A percentile compares a stretch with the other conserved stretches of the same genome.
These are phyloP conservation scores for Pseudobourletiella spinata DNA, from an alignment of 1,140 invertebrate species.

Conservation along the genomic window DNA sequence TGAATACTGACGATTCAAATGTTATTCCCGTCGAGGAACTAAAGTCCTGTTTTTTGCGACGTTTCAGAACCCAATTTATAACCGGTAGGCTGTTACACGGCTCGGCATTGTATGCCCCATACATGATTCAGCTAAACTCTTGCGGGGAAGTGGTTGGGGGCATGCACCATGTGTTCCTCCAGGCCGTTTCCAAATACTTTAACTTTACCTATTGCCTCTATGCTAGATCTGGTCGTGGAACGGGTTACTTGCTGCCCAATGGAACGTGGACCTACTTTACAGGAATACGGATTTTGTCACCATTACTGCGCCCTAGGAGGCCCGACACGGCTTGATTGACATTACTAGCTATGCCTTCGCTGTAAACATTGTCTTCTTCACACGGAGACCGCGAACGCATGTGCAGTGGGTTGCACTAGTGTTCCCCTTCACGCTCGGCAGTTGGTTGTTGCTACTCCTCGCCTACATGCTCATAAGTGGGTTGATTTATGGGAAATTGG, in stretches of 20 bases:
- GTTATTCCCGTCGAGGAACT: neutral
- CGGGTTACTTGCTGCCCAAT: neutral
- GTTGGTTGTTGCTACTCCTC: neutral
- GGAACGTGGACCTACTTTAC: conserved; percentile 1
- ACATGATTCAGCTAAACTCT: neutral
- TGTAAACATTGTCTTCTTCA: conserved; percentile 1
- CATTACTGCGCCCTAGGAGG: neutral
- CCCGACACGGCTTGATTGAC: neutral
- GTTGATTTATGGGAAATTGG: neutral
- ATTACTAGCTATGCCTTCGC: conserved; percentile 1
- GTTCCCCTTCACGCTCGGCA: neutral
- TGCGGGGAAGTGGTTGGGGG: neutral
- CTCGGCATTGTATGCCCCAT: neutral
- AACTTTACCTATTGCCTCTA: conserved; percentile 1
- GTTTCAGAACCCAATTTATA: neutral
- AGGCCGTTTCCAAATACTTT: neutral
- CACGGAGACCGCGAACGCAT: neutral
- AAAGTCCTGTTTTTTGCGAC: no score
- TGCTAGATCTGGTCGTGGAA: neutral
- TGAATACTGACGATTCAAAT: neutral
- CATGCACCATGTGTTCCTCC: neutral
- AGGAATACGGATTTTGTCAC: neutral
- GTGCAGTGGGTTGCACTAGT: neutral
- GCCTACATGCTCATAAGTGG: neutral
- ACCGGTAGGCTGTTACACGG: neutral